Evolutionary conservation across 1,140 invertebrate species (phyloP), one percentile per base, ranked within the genome.

Genomic region (Sarcophaga peregrina): DNA sequence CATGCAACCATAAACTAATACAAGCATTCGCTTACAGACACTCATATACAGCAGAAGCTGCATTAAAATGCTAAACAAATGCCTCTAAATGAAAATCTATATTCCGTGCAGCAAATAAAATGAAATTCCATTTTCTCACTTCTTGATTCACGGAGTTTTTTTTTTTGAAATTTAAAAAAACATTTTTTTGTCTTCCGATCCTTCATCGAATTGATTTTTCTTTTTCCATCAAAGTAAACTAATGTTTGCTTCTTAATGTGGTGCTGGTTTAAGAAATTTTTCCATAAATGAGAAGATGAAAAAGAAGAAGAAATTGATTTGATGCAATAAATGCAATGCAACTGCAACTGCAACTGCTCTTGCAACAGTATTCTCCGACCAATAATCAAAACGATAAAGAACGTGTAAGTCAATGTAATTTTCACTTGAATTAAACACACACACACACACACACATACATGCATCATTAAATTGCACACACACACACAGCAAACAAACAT

Each of bases 1-100:
- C 86, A 83, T 82, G 82, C 80, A 82, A 84, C 75, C 75, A 78
- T 47, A 78, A 78, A 78, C 75, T 78, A 78, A 78, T 52, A 78
- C 62, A 68, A 37, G 4, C 25, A 37, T 37, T 2, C 25, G 4
- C 25, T 2, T 72, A 17, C 62, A 72, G 17, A 17, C 58, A 62
- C 15, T 4, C 11, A 62, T 4, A 62, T 15, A n/a, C 58, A 62
- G 58, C 58, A 15, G 58, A n/a, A 62, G 58, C 37, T 72, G 2
- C 0, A 11, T 72, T 72, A 72, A 6, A 20, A 20, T 13, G 11
- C 62, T 10, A 37, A 37, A 37, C 25, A 37, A 37, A 37, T 37
- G 25, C 25, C 25, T 37, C 4, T 37, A 37, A 37, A 37, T 37
- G 25, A 37, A 37, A 37, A 37, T 37, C 25, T 37, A 37, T 37